phyloP scores from a whole-genome alignment of 2,888 invertebrate species.

The Hofmannophila pseudospretella region DNA sequence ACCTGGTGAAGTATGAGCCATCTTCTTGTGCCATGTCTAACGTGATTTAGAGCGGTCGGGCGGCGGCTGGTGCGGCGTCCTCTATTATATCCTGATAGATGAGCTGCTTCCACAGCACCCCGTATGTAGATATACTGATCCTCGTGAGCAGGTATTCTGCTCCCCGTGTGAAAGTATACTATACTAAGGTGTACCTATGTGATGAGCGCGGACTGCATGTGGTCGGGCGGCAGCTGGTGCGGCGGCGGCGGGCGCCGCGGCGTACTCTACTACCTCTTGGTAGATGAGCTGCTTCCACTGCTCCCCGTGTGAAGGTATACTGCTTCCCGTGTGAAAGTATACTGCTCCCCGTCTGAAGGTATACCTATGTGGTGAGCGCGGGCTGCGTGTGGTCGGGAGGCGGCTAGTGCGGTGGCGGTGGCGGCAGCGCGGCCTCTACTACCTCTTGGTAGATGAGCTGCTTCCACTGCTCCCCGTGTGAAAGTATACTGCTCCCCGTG shows the following conservation, averaged over 20 bases:
- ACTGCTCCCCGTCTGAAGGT: too few species aligned
- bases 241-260: too few species aligned
- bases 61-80: constrained; percentile 82
- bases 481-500: too few species aligned
- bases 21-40: too few species aligned
- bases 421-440: constrained; percentile 85
- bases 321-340: too few species aligned
- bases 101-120: constrained; percentile 99
- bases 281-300: constrained; percentile 99
- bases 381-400: constrained; percentile 44
- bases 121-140: too few species aligned
- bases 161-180: too few species aligned
- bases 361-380: constrained; percentile 12
- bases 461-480: constrained; percentile 99
- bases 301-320: constrained; percentile 99
- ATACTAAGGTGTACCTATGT: constrained; percentile 4
- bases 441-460: constrained; percentile 99
- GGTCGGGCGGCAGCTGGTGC: constrained; percentile 40
- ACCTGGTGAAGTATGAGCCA: too few species aligned
- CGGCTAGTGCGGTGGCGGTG: constrained; percentile 30
- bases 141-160: too few species aligned
- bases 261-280: constrained; percentile 98
- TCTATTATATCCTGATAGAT: constrained; percentile 99
- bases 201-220: constrained; percentile 29
- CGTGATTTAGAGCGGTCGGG: constrained; percentile 42